These are phyloP conservation scores for Oncorhynchus tshawytscha DNA, from an alignment of 2,113 vertebrate species.

Conservation along the genomic window DNA sequence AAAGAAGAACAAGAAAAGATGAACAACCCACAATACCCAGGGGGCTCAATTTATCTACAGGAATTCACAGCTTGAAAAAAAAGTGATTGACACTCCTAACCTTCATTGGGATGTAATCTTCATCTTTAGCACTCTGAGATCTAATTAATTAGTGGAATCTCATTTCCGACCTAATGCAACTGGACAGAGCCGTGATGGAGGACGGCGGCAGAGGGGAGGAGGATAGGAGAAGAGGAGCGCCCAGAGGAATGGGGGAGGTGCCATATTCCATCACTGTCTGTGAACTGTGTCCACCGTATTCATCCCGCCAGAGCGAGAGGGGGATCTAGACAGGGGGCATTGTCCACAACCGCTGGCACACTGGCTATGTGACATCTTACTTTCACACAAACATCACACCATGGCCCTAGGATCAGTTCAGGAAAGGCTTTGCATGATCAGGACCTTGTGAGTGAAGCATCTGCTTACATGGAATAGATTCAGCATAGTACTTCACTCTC, in stretches of 20 bases:
- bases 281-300: slow-evolving; percentile 57
- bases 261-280: slow-evolving; percentile 58
- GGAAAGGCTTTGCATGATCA: too few species aligned
- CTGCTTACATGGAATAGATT: too few species aligned
- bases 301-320: slow-evolving; percentile 46
- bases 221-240: slow-evolving; percentile 14
- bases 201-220: slow-evolving; percentile 24
- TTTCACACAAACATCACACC: too few species aligned
- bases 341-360: not conserved
- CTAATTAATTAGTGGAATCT: slow-evolving; percentile 83
- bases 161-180: slow-evolving; percentile 79
- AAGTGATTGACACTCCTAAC: slow-evolving; percentile 73
- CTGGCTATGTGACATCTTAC: too few species aligned
- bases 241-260: not conserved
- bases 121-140: slow-evolving; percentile 76
- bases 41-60: slow-evolving; percentile 72
- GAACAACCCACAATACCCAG: slow-evolving; percentile 63
- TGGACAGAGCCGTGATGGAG: slow-evolving; percentile 71
- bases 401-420: too few species aligned
- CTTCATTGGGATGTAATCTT: slow-evolving; percentile 76
- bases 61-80: slow-evolving; percentile 49
- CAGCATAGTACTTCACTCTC: not conserved
- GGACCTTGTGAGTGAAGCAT: too few species aligned
- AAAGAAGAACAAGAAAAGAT: slow-evolving; percentile 36
- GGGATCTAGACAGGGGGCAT: not conserved